Evolutionary conservation across 2,888 invertebrate genomes (phyloP).

Genomic region (Xylota sylvarum): DNA sequence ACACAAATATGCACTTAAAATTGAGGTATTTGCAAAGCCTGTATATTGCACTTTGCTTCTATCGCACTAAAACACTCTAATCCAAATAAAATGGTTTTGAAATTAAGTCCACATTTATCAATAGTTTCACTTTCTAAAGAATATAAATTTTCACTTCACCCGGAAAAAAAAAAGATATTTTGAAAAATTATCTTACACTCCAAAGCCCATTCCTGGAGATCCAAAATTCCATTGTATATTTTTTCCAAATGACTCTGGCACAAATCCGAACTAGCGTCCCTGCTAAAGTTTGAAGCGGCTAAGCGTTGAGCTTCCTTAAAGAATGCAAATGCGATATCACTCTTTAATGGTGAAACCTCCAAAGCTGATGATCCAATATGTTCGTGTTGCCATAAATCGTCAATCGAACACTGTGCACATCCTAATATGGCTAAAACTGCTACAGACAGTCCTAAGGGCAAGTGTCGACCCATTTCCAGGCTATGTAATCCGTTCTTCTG

Average conservation of each 20-base stretch:
- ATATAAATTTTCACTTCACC: constrained; percentile 23
- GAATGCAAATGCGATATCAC: constrained; percentile 81
- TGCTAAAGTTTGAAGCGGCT: constrained; percentile 19
- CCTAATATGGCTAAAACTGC: constrained; percentile 68
- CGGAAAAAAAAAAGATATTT: neutral
- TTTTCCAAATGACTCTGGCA: constrained; percentile 80
- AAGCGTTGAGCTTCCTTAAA: constrained; percentile 78
- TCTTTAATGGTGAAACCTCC: constrained; percentile 79
- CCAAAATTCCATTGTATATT: constrained; percentile 79
- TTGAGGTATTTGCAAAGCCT: no score
- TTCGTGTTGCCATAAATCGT: constrained; percentile 53
- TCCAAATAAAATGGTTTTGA: neutral
- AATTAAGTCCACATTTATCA: neutral
- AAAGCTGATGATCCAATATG: constrained; percentile 70
- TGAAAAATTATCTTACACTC: constrained; percentile 81
- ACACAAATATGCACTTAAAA: no score
- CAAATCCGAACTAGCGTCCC: constrained; percentile 74
- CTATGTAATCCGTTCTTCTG: constrained; percentile 30
- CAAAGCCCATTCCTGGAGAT: constrained; percentile 83
- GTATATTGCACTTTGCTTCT: no score
- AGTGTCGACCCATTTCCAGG: constrained; percentile 75
- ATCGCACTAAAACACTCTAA: neutral
- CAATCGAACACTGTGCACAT: constrained; percentile 68
- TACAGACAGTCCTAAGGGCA: constrained; percentile 75
- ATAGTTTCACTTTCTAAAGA: neutral